Evolutionary conservation across 2,888 invertebrate genomes (phyloP), one percentile per base, ranked within the genome.

Genomic region (Embidobia sp.): DNA sequence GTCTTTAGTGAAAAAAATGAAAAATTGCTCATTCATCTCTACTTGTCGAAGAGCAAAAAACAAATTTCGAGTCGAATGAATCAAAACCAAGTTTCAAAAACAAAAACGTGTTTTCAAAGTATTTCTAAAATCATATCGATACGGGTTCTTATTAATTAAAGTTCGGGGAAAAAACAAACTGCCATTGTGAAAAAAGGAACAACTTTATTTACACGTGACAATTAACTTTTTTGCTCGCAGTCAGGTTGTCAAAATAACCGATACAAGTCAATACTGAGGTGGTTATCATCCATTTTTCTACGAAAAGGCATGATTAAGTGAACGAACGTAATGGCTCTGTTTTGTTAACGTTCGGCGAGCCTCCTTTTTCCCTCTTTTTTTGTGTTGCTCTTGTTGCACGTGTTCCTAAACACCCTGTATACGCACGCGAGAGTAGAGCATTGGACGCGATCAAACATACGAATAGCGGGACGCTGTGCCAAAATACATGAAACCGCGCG

Each of bases 371-470:
- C 26, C 18, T 10, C 11, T 15, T 48, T 59, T 49, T 40, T 51
- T 31, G 44, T 66, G 59, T 46, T 29, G 57, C 42, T 61, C 77
- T 48, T 51, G 59, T 55, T 78, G 69, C 79, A 78, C 77, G 80
- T 78, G 78, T 80, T 78, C 78, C 77, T 72, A 80, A 78, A 78
- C 79, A 78, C 76, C 78, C 78, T 74, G 76, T 79, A 79, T 75
- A 78, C 75, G 72, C 75, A 67, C 78, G 75, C 75, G 75, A 63
- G 80, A 79, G 67, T 74, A 33, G 72, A 74, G 80, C 74, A 85
- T 90, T 90, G 89, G 91, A 90, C 88, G 74, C 86, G 78, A 86
- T 75, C 88, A 90, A 81, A 86, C 86, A 63, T 85, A 86, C 77
- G 86, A 77, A 80, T 80, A 86, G 90, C 79, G 89, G 90, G 82